Percentiles rank a stretch among this genome's conserved stretches.
These are phyloP conservation scores for Elaphurus davidianus DNA, from an alignment of 2,113 vertebrate species.

Conservation along the genomic window DNA sequence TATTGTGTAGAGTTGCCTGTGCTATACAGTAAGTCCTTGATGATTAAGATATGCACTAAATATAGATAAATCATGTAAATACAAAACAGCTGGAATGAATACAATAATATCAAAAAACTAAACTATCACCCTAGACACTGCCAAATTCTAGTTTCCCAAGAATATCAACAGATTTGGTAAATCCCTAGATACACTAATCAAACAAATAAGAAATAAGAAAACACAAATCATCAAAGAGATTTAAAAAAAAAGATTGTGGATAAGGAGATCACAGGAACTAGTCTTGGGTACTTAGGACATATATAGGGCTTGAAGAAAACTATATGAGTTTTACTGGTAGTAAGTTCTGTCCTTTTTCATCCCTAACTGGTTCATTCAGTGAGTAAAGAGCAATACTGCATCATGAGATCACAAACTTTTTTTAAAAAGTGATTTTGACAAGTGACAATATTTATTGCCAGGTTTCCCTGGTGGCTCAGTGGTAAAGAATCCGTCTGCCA, in stretches of 20 bases:
- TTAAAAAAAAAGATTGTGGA: not conserved
- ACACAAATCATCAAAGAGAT: not conserved
- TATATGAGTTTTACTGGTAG: not conserved
- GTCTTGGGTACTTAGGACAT: not conserved
- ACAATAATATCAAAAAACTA: not conserved
- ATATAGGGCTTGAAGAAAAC: not conserved
- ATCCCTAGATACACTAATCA: not conserved
- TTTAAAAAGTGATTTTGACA: not conserved
- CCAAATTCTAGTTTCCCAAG: not conserved
- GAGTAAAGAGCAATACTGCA: not conserved
- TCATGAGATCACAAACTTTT: not conserved
- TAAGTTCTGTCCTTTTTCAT: not conserved
- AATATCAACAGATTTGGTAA: constrained; percentile 8
- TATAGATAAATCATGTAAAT: not conserved
- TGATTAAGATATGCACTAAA: not conserved
- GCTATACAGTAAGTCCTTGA: not conserved
- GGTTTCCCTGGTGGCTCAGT: not conserved
- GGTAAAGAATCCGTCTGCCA: not conserved
- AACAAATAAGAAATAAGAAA: not conserved
- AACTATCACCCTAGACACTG: not conserved
- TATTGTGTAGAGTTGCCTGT: not conserved
- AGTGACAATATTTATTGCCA: not conserved
- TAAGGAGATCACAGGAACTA: not conserved
- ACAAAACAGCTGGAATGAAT: not conserved
- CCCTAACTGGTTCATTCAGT: not conserved